Conservation (phyloP, 2,113 vertebrate species). For the Willisornis vidua region DNA sequence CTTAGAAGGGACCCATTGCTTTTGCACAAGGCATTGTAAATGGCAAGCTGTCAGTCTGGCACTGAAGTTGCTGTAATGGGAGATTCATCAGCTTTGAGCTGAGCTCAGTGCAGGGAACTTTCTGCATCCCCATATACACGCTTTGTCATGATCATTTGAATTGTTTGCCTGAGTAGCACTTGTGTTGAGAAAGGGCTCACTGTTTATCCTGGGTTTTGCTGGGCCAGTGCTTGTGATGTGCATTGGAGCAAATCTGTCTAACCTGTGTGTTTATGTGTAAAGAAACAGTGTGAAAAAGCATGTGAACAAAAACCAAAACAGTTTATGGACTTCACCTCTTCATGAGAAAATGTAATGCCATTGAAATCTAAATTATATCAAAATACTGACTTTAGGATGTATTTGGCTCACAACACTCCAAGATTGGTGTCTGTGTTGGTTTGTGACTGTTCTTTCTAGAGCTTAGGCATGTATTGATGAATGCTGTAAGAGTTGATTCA, state of each 20-base stretch:
- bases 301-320: neutral
- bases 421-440: neutral
- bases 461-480: fast-evolving
- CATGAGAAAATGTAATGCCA: neutral
- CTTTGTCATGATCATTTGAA: neutral
- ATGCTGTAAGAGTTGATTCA: neutral
- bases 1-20: neutral
- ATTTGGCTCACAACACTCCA: neutral
- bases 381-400: neutral
- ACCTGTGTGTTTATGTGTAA: neutral
- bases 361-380: neutral
- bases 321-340: neutral
- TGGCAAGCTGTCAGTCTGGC: neutral
- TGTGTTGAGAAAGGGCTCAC: neutral
- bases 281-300: neutral
- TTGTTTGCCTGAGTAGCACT: neutral
- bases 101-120: neutral
- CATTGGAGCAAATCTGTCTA: neutral
- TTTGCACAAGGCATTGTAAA: neutral
- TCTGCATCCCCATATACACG: neutral
- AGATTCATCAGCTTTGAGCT: neutral
- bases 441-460: neutral
- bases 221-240: neutral
- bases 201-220: neutral
- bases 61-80: neutral